These are phyloP conservation scores for Camponotus pennsylvanicus DNA, from an alignment of 1,140 invertebrate species.

Conservation along the genomic window DNA sequence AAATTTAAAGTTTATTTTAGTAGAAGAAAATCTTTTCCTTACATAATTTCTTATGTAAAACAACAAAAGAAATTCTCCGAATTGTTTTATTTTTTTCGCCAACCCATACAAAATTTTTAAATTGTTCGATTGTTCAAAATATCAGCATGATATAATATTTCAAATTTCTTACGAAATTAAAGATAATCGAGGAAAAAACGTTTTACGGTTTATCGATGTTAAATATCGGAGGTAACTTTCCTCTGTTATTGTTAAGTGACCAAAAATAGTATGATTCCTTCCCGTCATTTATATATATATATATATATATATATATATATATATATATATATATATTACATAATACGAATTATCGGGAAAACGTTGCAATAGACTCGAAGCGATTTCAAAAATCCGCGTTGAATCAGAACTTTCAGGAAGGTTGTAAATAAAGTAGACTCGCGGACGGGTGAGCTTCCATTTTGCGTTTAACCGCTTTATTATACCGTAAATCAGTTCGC, in stretches of 20 bases:
- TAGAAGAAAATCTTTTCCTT: neutral
- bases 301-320: conserved; percentile 17
- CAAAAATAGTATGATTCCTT: conserved; percentile 13
- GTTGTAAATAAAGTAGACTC: conserved; percentile 77
- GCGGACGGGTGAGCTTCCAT: conserved; percentile 50
- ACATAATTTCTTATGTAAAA: neutral
- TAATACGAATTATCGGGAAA: conserved; percentile 36
- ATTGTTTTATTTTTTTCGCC: conserved; percentile 1
- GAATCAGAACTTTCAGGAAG: conserved; percentile 76
- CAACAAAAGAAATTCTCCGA: neutral
- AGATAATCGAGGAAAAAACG: neutral
- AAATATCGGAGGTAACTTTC: neutral
- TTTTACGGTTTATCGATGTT: conserved; percentile 50
- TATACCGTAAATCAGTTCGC: conserved; percentile 77
- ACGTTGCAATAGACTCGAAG: conserved; percentile 23
- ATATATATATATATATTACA: conserved; percentile 6
- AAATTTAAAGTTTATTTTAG: neutral
- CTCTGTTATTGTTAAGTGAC: conserved; percentile 26
- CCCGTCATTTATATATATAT: neutral
- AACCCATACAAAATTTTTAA: conserved; percentile 18
- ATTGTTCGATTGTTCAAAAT: neutral
- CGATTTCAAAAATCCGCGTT: conserved; percentile 70
- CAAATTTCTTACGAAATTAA: conserved; percentile 12
- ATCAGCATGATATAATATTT: neutral
- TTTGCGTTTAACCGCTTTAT: conserved; percentile 79